Evolutionary conservation across 2,888 invertebrate species (phyloP).

Genomic region (Mythimna lalbum): DNA sequence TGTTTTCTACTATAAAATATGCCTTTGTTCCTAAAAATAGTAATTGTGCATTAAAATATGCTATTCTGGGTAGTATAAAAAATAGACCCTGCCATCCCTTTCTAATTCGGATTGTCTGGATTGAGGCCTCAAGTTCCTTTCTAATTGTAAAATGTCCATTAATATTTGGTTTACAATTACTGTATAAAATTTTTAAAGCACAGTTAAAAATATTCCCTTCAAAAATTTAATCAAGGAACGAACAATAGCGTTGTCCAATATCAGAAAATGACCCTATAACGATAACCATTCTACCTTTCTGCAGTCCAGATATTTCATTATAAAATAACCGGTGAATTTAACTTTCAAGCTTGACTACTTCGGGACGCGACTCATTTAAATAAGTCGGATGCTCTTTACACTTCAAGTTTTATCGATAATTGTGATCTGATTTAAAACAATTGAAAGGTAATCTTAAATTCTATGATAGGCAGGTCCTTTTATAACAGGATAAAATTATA

Average conservation of each 20-base stretch:
- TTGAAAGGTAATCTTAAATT: conserved; percentile 24
- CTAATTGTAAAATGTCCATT: too few species aligned
- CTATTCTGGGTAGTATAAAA: too few species aligned
- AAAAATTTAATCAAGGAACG: conserved; percentile 8
- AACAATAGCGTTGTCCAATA: conserved; percentile 2
- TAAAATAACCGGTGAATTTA: conserved; percentile 32
- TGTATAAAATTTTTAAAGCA: too few species aligned
- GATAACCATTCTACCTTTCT: neutral
- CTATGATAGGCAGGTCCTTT: neutral
- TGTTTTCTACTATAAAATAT: too few species aligned
- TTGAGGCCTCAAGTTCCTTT: too few species aligned
- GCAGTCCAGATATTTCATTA: conserved; percentile 4
- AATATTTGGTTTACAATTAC: too few species aligned
- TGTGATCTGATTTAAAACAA: conserved; percentile 31
- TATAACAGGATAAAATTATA: conserved; percentile 7
- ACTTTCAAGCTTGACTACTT: conserved; percentile 11
- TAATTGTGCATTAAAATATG: too few species aligned
- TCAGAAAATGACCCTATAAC: neutral
- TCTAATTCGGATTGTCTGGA: too few species aligned
- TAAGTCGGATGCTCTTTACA: conserved; percentile 19
- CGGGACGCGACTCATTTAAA: conserved; percentile 46
- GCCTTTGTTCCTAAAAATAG: too few species aligned
- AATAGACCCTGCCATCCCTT: too few species aligned
- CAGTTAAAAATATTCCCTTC: too few species aligned
- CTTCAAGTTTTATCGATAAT: conserved; percentile 45